These are phyloP conservation scores for Sturnira hondurensis DNA, from an alignment of 2,113 vertebrate species.

Conservation along the genomic window DNA sequence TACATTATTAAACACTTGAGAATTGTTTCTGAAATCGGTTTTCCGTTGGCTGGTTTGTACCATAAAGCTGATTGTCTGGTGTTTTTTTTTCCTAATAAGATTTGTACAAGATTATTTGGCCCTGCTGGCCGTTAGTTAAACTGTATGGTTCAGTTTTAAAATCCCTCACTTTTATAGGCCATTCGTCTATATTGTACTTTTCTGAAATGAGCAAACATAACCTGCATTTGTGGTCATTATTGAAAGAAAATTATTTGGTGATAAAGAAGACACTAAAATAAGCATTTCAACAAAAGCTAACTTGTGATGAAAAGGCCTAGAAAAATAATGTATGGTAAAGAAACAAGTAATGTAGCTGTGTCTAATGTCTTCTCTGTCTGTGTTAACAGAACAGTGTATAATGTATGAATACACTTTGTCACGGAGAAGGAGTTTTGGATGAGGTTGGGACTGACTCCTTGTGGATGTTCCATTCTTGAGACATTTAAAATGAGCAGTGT, in stretches of 20 bases:
- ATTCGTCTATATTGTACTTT: constrained; percentile 37
- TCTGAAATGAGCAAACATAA: constrained; percentile 14
- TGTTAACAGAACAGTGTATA: neutral
- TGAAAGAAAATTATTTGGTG: constrained; percentile 27
- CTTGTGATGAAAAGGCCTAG: constrained; percentile 35
- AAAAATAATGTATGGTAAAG: neutral
- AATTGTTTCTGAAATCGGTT: constrained; percentile 68
- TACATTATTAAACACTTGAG: constrained; percentile 62
- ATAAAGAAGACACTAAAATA: constrained; percentile 29
- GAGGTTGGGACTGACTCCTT: neutral
- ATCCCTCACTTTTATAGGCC: constrained; percentile 61
- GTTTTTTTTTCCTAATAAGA: constrained; percentile 44
- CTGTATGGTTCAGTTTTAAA: constrained; percentile 64
- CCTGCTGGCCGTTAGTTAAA: constrained; percentile 68
- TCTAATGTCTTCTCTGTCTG: neutral
- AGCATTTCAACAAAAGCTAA: constrained; percentile 30
- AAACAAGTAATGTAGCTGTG: neutral
- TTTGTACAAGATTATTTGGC: constrained; percentile 61
- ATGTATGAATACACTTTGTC: neutral
- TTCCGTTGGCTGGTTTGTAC: constrained; percentile 62
- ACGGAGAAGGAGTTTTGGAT: neutral
- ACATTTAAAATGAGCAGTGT: constrained; percentile 13
- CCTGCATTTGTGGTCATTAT: neutral
- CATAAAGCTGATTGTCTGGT: constrained; percentile 51
- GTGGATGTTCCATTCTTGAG: neutral